Conservation (phyloP, 2,888 invertebrate species). For the Nasonia oneida region DNA sequence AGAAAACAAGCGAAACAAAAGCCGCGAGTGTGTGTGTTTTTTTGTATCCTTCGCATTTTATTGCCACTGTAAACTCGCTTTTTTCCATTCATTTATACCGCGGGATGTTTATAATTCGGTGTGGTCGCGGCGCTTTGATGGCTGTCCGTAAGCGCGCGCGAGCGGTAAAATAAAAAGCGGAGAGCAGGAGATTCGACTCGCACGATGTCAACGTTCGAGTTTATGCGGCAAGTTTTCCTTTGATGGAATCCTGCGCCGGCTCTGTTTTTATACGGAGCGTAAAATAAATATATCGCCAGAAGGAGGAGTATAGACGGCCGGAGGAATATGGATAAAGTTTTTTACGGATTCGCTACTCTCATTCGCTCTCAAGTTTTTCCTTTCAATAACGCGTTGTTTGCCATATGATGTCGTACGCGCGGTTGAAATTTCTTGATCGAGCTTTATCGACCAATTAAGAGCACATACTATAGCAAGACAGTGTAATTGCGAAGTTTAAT, state of each 20-base stretch:
- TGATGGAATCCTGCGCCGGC: background rate
- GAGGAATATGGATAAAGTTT: background rate
- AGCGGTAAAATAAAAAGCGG: background rate
- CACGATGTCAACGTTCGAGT: background rate
- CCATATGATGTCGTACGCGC: background rate
- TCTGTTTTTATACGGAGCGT: background rate
- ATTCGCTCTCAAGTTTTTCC: background rate
- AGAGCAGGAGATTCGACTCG: background rate
- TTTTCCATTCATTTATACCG: background rate
- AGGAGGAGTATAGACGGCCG: background rate
- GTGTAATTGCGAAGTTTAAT: no score
- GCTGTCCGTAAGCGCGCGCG: background rate
- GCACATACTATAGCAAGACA: no score
- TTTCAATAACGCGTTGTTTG: background rate
- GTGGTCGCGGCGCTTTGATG: background rate
- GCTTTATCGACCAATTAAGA: background rate
- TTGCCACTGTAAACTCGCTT: background rate
- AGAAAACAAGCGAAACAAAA: slow-evolving; percentile 30
- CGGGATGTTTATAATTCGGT: slow-evolving; percentile 42
- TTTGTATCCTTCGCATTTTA: slow-evolving; percentile 12
- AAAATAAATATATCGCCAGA: background rate
- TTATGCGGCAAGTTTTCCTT: background rate
- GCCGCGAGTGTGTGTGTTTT: slow-evolving; percentile 1
- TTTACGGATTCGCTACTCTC: background rate
- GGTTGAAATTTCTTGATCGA: no score